phyloP scores from a whole-genome alignment of 2,113 vertebrate genomes.

The Uropsilus gracilis region DNA sequence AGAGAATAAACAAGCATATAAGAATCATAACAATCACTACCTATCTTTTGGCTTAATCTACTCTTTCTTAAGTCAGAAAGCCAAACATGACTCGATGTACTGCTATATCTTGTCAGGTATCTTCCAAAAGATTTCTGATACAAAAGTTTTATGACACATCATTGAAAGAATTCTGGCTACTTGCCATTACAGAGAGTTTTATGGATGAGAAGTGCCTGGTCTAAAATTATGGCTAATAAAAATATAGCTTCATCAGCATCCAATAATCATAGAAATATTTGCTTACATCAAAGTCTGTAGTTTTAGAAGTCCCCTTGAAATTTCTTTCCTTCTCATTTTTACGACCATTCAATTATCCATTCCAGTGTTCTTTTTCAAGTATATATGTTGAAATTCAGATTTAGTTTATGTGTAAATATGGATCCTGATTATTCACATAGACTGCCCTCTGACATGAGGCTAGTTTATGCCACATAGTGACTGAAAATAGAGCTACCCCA shows the following conservation, averaged over 20 bases:
- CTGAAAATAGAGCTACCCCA: conserved; percentile 37
- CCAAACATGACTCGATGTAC: neutral
- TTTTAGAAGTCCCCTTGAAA: neutral
- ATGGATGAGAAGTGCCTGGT: neutral
- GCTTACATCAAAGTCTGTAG: neutral
- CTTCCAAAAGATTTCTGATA: neutral
- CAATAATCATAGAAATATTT: neutral
- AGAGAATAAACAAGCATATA: neutral
- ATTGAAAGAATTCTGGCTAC: neutral
- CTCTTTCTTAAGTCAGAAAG: conserved; percentile 1
- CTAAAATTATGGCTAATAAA: neutral
- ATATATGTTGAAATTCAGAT: neutral
- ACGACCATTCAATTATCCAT: neutral
- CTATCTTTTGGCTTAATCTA: neutral
- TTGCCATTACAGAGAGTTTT: neutral
- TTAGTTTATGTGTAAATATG: neutral
- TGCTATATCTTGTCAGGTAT: neutral
- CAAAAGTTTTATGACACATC: neutral
- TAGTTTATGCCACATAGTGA: conserved; percentile 1
- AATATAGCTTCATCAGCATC: neutral
- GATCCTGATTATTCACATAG: neutral
- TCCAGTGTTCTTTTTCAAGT: neutral
- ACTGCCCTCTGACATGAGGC: neutral
- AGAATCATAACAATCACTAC: neutral
- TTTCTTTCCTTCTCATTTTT: neutral